Evolutionary conservation across 2,888 invertebrate genomes (phyloP), one percentile per base, ranked within the genome.

Genomic region (Trissoscelio sp.): DNA sequence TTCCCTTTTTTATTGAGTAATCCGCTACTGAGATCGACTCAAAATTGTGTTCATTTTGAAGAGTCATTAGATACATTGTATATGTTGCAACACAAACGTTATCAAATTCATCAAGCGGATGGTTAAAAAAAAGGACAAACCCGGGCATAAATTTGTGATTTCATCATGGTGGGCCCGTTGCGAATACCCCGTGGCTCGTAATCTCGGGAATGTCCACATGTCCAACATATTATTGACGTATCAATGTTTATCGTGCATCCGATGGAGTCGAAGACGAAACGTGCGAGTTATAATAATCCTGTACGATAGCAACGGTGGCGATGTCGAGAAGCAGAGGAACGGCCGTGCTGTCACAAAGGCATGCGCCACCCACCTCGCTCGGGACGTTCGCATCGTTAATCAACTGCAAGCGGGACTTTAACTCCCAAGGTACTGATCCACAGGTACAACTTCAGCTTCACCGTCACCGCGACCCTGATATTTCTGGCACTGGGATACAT

Each of bases 321-420:
- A 89, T 90, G 90, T 89, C 86, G 89, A 88, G 88, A 86, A 90
- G 87, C 86, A 86, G 84, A 87, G 87, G 88, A 88, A 87, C 89
- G 88, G 88, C 86, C 88, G 86, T 87, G 86, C 91, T 91, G 91
- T 91, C 91, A 91, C 91, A 91, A 91, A 91, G 89, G 91, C 91
- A 91, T 91, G 91, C 89, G 91, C 91, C 91, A 91, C 91, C 91
- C 91, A 91, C 91, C 91, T 88, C 89, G 91, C 87, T 86, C 88
- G 87, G 88, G 88, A 87, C 88, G 86, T 87, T 88, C 86, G 85
- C 87, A 91, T 91, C 91, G 91, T 91, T 91, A 91, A 91, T 91
- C 91, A 91, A 91, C 88, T 88, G 88, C 88, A 88, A 80, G 86
- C 87, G 89, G 89, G 89, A 90, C 90, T 88, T 87, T 85, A 89